phyloP scores from a whole-genome alignment of 2,113 vertebrate species.

The Amphilophus citrinellus region DNA sequence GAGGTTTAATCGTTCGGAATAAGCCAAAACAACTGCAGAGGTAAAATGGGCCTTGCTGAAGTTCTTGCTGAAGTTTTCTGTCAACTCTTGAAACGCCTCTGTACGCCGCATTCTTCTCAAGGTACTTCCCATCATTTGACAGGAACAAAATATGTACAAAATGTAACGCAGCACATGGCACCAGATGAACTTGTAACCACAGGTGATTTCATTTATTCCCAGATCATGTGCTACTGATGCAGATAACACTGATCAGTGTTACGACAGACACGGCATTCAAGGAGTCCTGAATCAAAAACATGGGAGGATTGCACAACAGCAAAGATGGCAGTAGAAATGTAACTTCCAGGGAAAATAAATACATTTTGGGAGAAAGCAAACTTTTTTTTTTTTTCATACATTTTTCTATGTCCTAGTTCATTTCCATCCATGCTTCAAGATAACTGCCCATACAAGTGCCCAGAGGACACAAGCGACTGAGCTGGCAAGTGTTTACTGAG shows the following conservation, averaged over 20 bases:
- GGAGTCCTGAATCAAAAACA: no score
- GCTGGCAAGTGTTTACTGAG: no score
- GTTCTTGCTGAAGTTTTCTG: not conserved
- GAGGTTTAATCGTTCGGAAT: not conserved
- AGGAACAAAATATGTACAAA: not conserved
- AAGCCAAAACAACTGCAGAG: conserved; percentile 1
- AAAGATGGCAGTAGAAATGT: no score
- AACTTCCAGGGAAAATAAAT: no score
- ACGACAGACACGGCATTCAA: no score
- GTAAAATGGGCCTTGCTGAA: not conserved
- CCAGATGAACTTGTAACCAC: not conserved
- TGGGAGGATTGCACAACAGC: no score
- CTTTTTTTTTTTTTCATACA: not conserved
- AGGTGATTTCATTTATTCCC: not conserved
- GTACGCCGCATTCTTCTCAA: not conserved
- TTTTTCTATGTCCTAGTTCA: no score
- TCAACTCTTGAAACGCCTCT: not conserved
- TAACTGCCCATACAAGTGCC: no score
- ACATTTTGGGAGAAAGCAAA: no score
- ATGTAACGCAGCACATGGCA: not conserved
- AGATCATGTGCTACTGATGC: not conserved
- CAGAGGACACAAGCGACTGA: no score
- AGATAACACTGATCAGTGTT: not conserved
- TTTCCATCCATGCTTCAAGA: no score
- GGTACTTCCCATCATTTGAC: not conserved